Conservation (phyloP, 2,113 vertebrate species). For the Macrotus californicus region DNA sequence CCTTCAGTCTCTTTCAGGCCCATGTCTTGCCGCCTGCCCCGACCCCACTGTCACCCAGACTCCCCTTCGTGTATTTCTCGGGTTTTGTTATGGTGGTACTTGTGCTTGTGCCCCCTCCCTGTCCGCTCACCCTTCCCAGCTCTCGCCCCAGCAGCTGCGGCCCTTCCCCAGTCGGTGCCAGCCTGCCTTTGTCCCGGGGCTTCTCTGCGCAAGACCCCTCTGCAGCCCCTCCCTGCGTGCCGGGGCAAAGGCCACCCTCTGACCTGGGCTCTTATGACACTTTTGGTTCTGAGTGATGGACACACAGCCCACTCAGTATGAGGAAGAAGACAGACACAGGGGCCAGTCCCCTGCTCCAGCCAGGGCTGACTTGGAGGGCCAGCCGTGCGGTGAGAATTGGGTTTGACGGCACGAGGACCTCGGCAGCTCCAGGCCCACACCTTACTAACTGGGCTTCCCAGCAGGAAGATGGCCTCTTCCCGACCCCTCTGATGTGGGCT, state of each 20-base stretch:
- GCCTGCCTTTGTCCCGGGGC: fast-evolving
- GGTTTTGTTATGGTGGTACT: neutral
- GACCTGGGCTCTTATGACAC: neutral
- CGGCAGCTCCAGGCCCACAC: neutral
- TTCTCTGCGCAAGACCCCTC: neutral
- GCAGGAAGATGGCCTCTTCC: neutral
- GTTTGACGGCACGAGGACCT: neutral
- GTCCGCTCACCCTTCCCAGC: neutral
- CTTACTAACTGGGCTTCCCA: neutral
- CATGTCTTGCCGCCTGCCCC: neutral
- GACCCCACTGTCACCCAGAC: neutral
- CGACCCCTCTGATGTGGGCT: neutral
- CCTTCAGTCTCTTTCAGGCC: neutral
- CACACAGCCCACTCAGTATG: neutral
- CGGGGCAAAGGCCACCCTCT: neutral
- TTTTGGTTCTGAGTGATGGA: neutral
- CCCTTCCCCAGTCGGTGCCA: neutral
- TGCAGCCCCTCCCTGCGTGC: neutral
- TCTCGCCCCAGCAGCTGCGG: neutral
- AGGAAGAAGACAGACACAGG: neutral
- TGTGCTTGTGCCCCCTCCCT: fast-evolving
- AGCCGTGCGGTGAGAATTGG: fast-evolving
- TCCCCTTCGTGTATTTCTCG: neutral
- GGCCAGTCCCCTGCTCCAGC: neutral
- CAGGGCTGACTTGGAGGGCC: neutral